Percentiles rank a stretch among this genome's conserved stretches.
phyloP scores from a whole-genome alignment of 2,888 invertebrate genomes.

The Lasiommata megera region DNA sequence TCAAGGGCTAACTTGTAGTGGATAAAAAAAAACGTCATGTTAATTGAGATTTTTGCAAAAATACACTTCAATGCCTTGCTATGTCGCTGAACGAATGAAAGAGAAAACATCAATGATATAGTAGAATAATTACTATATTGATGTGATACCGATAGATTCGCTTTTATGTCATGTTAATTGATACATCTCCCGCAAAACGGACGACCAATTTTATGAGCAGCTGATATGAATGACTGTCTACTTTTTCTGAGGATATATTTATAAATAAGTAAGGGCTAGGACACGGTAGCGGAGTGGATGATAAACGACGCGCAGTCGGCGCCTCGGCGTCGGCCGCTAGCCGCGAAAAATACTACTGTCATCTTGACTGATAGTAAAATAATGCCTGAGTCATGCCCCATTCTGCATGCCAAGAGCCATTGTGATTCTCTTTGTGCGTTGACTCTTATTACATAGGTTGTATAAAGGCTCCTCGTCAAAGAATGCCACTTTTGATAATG shows the following conservation, averaged over 20 bases:
- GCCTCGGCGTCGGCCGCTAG: slow-evolving; percentile 71
- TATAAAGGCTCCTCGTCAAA: slow-evolving; percentile 48
- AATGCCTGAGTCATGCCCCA: slow-evolving; percentile 69
- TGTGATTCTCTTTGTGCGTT: slow-evolving; percentile 62
- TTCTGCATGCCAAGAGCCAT: slow-evolving; percentile 71
- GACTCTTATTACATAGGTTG: slow-evolving; percentile 63
- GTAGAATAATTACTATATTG: no score
- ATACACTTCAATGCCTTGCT: no score
- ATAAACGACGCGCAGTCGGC: slow-evolving; percentile 71
- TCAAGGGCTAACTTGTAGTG: no score
- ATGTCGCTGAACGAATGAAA: no score
- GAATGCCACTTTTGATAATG: slow-evolving; percentile 33
- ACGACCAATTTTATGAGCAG: slow-evolving; percentile 33
- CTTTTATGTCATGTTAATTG: slow-evolving; percentile 8
- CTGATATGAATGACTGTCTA: slow-evolving; percentile 46
- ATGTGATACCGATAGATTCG: not conserved
- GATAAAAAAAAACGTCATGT: no score
- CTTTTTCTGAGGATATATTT: slow-evolving; percentile 49
- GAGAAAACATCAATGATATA: no score
- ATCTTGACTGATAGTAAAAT: slow-evolving; percentile 79
- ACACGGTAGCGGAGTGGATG: slow-evolving; percentile 63
- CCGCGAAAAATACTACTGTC: slow-evolving; percentile 79
- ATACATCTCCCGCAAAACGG: slow-evolving; percentile 10
- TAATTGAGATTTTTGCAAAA: no score
- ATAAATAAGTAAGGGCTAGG: slow-evolving; percentile 65